A percentile compares a stretch with the other conserved stretches of the same genome.
Evolutionary conservation across 2,888 invertebrate species (phyloP).

Genomic region (Anorthoa munda): DNA sequence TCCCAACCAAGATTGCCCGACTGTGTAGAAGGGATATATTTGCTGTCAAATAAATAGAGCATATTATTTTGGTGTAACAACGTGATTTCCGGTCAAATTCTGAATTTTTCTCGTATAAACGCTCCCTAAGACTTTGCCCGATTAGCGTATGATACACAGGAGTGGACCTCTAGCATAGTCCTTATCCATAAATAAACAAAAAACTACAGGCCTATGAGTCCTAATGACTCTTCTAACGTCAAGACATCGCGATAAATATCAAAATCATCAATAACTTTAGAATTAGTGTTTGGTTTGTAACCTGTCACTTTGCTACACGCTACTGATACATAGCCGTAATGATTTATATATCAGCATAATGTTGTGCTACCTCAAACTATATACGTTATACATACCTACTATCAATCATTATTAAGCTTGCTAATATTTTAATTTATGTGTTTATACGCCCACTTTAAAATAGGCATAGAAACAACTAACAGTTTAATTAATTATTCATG

Average conservation of each 20-base stretch:
- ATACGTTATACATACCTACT: background rate
- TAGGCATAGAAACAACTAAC: conserved; percentile 12
- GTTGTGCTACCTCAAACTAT: conserved; percentile 16
- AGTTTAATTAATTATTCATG: conserved; percentile 37
- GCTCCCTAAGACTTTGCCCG: too few species aligned
- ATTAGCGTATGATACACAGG: too few species aligned
- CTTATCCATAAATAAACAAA: too few species aligned
- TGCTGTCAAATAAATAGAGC: too few species aligned
- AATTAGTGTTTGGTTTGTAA: conserved; percentile 35
- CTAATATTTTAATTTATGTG: conserved; percentile 39
- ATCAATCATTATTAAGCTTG: conserved; percentile 47
- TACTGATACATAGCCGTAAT: conserved; percentile 15
- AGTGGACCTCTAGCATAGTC: too few species aligned
- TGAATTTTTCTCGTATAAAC: too few species aligned
- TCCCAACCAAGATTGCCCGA: too few species aligned
- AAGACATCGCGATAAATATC: conserved; percentile 9
- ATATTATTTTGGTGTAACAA: too few species aligned
- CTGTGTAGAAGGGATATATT: too few species aligned
- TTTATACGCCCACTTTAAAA: conserved; percentile 37
- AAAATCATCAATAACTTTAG: conserved; percentile 16
- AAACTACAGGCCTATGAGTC: background rate
- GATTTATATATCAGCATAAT: conserved; percentile 39
- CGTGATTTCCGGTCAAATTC: too few species aligned
- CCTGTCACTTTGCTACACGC: conserved; percentile 21
- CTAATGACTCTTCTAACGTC: background rate